phyloP scores from a whole-genome alignment of 2,888 invertebrate genomes.

The Cheilosia vernalis region DNA sequence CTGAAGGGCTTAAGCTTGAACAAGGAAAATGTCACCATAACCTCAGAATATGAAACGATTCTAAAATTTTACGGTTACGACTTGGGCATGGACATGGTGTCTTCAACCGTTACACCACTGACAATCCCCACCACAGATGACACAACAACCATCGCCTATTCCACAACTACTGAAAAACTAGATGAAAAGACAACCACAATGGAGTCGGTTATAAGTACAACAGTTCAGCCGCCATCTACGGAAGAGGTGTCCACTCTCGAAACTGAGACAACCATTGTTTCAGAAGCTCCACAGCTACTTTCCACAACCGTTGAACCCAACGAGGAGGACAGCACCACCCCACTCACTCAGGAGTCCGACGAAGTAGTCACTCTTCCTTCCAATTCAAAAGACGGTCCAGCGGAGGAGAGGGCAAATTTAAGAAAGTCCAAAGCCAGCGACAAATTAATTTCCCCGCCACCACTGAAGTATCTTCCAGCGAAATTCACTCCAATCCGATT shows the following conservation, averaged over 20 bases:
- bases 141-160: constrained; percentile 58
- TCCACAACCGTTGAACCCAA: constrained; percentile 76
- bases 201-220: constrained; percentile 49
- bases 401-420: constrained; percentile 26
- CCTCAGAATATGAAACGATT: constrained; percentile 89
- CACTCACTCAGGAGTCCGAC: constrained; percentile 47
- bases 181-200: constrained; percentile 21
- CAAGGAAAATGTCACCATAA: constrained; percentile 90
- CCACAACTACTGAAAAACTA: neutral
- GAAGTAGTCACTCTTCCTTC: constrained; percentile 29
- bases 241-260: constrained; percentile 80
- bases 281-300: constrained; percentile 54
- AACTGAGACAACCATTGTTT: constrained; percentile 62
- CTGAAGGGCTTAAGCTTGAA: constrained; percentile 91
- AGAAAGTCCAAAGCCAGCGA: constrained; percentile 76
- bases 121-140: constrained; percentile 15
- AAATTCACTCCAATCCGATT: constrained; percentile 76
- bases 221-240: constrained; percentile 76
- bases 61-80: constrained; percentile 93
- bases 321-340: constrained; percentile 73
- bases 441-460: constrained; percentile 79
- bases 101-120: constrained; percentile 76
- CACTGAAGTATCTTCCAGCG: constrained; percentile 73
- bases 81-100: constrained; percentile 84
- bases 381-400: constrained; percentile 8